Percentiles rank a stretch among this genome's conserved stretches.
These are phyloP conservation scores for Chrysolina oricalcia DNA, from an alignment of 2,888 invertebrate species.

Conservation along the genomic window DNA sequence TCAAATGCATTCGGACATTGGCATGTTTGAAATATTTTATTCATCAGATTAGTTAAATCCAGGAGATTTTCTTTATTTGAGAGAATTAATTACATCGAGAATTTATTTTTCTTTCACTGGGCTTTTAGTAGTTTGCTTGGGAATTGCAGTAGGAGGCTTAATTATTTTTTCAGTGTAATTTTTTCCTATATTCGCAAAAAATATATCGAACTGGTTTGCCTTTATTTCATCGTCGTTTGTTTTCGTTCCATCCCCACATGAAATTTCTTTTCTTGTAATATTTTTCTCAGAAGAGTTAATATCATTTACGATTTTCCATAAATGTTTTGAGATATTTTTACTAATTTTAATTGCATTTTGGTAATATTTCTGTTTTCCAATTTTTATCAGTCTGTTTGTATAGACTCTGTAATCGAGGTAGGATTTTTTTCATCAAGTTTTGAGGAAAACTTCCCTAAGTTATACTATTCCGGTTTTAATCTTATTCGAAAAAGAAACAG, in stretches of 20 bases:
- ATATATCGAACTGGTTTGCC: conserved; percentile 13
- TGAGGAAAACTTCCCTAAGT: no score
- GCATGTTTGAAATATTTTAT: no score
- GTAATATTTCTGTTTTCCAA: background rate
- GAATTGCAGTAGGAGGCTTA: no score
- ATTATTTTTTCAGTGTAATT: conserved; percentile 13
- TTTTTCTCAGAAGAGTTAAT: conserved; percentile 10
- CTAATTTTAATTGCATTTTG: no score
- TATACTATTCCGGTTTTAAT: no score
- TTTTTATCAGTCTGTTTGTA: no score
- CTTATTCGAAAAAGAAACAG: no score
- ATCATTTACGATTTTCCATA: no score
- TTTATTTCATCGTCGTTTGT: background rate
- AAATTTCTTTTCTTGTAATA: no score
- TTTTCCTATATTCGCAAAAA: conserved; percentile 1
- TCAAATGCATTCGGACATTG: no score
- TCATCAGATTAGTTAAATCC: conserved; percentile 13
- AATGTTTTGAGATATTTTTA: no score
- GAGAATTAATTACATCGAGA: background rate
- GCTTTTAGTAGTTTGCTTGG: background rate
- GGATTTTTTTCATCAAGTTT: conserved; percentile 6
- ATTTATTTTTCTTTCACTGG: conserved; percentile 16
- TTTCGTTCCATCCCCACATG: conserved; percentile 5
- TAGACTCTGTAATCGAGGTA: background rate
- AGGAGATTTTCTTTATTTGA: background rate